Conservation (phyloP, 2,797 vertebrate species). For the Dendrocincla fuliginosa region DNA sequence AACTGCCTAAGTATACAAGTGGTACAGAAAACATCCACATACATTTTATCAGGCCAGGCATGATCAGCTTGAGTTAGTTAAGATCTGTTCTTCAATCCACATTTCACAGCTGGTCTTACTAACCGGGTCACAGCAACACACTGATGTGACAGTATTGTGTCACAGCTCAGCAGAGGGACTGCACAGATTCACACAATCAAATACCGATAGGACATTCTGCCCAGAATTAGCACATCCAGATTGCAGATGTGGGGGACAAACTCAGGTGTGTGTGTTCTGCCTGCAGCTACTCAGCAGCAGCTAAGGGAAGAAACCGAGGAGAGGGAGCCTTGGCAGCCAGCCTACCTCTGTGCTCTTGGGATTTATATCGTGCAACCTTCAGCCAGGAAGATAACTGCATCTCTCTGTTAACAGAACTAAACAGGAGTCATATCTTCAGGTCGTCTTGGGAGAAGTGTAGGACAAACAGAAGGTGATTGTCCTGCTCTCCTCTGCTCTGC, state of each 20-base stretch:
- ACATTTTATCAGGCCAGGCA: background rate
- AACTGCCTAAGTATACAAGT: background rate
- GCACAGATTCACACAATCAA: background rate
- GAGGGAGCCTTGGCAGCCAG: background rate
- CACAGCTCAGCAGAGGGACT: background rate
- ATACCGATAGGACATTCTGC: background rate
- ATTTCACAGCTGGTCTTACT: background rate
- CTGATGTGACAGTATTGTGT: background rate
- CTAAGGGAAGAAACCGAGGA: background rate
- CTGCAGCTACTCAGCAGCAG: background rate
- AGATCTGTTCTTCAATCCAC: background rate
- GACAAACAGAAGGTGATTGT: background rate
- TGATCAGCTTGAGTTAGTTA: background rate
- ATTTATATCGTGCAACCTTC: background rate
- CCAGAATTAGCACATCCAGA: background rate
- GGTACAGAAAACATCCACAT: background rate
- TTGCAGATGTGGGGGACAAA: background rate
- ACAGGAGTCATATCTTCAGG: accelerated
- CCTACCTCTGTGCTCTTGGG: background rate
- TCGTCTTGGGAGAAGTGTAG: accelerated
- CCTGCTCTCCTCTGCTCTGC: background rate
- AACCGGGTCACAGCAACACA: background rate
- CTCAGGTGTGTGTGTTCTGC: background rate
- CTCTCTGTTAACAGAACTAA: background rate
- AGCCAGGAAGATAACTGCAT: background rate